A percentile compares a stretch with the other conserved stretches of the same genome.
Conservation (phyloP, 2,888 invertebrate genomes). For the Tetanocera ferruginea region DNA sequence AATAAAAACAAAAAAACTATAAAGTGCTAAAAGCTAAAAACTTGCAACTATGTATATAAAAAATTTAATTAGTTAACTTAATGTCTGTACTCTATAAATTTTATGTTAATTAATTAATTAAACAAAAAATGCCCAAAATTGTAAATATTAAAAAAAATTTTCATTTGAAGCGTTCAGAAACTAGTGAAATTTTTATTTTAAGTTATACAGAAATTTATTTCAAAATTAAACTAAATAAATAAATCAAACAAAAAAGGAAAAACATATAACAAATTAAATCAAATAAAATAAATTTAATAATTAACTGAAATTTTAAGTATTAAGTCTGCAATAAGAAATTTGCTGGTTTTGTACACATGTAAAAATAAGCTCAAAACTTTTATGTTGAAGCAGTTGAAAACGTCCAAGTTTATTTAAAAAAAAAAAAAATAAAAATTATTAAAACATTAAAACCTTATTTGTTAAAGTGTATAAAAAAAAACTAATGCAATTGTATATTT, state of each 20-base stretch:
- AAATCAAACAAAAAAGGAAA: no score
- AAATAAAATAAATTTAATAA: no score
- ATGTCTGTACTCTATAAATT: slow-evolving; percentile 17
- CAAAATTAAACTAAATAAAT: no score
- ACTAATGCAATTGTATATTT: slow-evolving; percentile 53
- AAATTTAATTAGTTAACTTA: no score
- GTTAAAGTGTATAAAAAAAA: not conserved
- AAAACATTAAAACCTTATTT: no score
- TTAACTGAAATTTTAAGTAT: slow-evolving; percentile 20
- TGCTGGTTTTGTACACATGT: not conserved
- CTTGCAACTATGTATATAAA: no score
- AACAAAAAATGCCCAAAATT: slow-evolving; percentile 47
- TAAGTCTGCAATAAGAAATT: not conserved
- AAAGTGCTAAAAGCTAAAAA: no score
- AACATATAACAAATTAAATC: no score
- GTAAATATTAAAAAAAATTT: slow-evolving; percentile 38
- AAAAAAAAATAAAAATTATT: slow-evolving; percentile 37
- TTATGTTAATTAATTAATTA: slow-evolving; percentile 58
- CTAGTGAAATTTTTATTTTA: slow-evolving; percentile 52
- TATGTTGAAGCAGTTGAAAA: slow-evolving; percentile 52
- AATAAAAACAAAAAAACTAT: no score
- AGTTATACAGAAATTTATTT: slow-evolving; percentile 15
- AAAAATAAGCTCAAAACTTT: slow-evolving; percentile 45
- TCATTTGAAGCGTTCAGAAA: slow-evolving; percentile 48
- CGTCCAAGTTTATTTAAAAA: slow-evolving; percentile 54